Base-by-base conservation (phyloP, 1,140 invertebrate species). In the Panagrolaimus sp. region DNA sequence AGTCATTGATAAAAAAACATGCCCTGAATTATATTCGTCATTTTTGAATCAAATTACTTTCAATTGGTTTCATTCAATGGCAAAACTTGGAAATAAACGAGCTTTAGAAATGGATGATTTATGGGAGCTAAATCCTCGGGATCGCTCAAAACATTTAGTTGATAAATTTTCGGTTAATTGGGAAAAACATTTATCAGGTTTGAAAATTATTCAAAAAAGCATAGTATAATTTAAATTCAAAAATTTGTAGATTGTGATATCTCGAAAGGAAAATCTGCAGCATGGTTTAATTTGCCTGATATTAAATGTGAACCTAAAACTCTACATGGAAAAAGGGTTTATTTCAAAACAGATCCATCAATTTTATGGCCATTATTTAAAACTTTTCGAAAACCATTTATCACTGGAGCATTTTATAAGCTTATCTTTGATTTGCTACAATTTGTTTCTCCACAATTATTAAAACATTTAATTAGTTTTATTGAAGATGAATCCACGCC, bases 41-140 rank as follows among this genome's bases (percentile, higher is more conserved):
- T 97, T 95, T 84, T 87, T 93, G n/a, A 94, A 92, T 24, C 88
- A 89, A 65, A 84, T 98, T 4, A 88, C 90, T 0, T 98, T 94
- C 83, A 88, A 89, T 66, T 98, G 95, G 95, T 95, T 97, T 83
- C 91, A 93, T 84, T 66, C 78, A 79, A 83, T 83, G 70, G 83
- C 83, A 47, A 67, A 4, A n/a, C 67, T 70, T n/a, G 79, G 76
- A 45, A 67, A 80, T 66, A 69, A 71, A 45, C 62, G 73, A 48
- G 90, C 91, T 14, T 84, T 98, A 38, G 90, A 90, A 74, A 87
- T 88, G 55, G 85, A 87, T 44, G 91, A 97, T 84, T 84, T 97
- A 0, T 98, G 94, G 93, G 89, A 90, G 45, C 88, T 98, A 81
- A 92, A 93, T 78, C 88, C 89, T 3, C 88, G 89, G 75, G 92